A percentile compares a stretch with the other conserved stretches of the same genome.
Conservation (phyloP, 2,888 invertebrate species). For the Tromatobia lineatoria region DNA sequence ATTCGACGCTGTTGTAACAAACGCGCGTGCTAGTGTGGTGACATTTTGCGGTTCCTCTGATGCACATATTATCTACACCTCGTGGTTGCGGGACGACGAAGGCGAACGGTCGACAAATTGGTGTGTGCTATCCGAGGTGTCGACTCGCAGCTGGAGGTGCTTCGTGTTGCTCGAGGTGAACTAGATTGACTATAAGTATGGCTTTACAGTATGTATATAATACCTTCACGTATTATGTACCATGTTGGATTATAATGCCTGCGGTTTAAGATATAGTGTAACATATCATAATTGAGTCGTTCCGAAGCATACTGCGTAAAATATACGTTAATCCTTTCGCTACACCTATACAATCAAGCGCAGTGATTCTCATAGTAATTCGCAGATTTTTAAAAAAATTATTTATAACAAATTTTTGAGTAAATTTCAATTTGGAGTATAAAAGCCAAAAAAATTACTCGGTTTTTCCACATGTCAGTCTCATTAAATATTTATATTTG, state of each 20-base stretch:
- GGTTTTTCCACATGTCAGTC: too few species aligned
- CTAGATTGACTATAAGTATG: slow-evolving; percentile 23
- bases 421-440: too few species aligned
- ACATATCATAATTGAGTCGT: slow-evolving; percentile 34
- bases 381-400: not conserved
- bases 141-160: slow-evolving; percentile 17
- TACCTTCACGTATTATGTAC: slow-evolving; percentile 5
- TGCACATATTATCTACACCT: slow-evolving; percentile 30
- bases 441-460: too few species aligned
- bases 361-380: not conserved
- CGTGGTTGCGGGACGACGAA: slow-evolving; percentile 29
- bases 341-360: not conserved
- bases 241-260: slow-evolving; percentile 6
- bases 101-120: slow-evolving; percentile 37
- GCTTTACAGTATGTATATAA: not conserved
- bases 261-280: slow-evolving; percentile 35
- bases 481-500: too few species aligned
- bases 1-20: slow-evolving; percentile 43
- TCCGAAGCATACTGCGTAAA: slow-evolving; percentile 6
- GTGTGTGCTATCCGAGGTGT: slow-evolving; percentile 31
- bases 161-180: slow-evolving; percentile 27
- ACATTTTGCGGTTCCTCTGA: slow-evolving; percentile 63
- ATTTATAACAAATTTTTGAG: not conserved
- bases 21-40: slow-evolving; percentile 52
- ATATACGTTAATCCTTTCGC: not conserved